Evolutionary conservation across 2,797 vertebrate species (phyloP).

Genomic region (Prionace glauca): DNA sequence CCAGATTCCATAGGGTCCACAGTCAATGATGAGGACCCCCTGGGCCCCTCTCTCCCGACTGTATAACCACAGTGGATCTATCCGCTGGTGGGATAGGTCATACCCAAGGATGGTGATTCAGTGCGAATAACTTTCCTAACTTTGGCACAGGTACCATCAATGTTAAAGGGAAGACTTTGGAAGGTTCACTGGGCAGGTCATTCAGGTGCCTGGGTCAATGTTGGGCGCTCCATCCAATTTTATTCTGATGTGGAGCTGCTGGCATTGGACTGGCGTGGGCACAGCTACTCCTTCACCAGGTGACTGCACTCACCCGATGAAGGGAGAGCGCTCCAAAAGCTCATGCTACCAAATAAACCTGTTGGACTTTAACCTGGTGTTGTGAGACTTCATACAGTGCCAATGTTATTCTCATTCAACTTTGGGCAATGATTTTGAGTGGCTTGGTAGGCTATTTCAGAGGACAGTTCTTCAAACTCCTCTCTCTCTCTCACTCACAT

Average conservation of each 20-base stretch:
- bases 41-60: not conserved
- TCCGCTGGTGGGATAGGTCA: not conserved
- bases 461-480: not conserved
- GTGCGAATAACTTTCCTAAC: not conserved
- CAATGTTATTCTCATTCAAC: not conserved
- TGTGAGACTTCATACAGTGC: too few relatives aligned
- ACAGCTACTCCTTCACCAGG: too few relatives aligned
- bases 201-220: not conserved
- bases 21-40: not conserved
- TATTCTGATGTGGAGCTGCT: not conserved
- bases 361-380: too few relatives aligned
- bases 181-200: not conserved
- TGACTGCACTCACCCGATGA: too few relatives aligned
- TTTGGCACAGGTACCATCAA: not conserved
- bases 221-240: not conserved
- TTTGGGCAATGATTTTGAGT: not conserved
- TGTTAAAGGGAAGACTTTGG: not conserved
- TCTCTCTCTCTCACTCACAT: not conserved
- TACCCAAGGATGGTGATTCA: not conserved
- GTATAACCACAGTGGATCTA: not conserved
- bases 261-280: too few relatives aligned
- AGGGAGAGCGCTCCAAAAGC: too few relatives aligned
- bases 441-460: not conserved
- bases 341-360: too few relatives aligned
- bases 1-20: not conserved